Base-by-base conservation (phyloP, 2,888 invertebrate species). In the Cryptosula pallasiana region DNA sequence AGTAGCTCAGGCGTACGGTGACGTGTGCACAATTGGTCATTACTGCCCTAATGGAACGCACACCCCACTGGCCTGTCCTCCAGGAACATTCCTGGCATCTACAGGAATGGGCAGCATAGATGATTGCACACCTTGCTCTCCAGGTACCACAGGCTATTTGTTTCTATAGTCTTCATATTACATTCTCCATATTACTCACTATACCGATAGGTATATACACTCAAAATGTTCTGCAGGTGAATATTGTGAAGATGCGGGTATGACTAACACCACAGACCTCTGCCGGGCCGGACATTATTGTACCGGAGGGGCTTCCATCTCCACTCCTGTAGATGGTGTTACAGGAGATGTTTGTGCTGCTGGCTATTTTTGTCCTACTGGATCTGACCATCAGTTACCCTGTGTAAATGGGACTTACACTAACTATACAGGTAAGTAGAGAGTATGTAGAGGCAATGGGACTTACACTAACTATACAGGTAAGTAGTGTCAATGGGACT, bases 321-420 rank as follows among this genome's bases (percentile, higher is more conserved):
- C 76, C 35, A 70, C 78, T 5, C 81, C 81, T 20, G 76, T 75
- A 32, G 81, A 81, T 76, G 79, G 79, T 9, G 74, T 58, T 69
- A 79, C 80, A 71, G 80, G 80, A 76, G 73, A 35, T 35, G 25
- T 80, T 54, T 83, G 83, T 71, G 82, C 82, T 13, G 75, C 75
- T 0, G 83, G 82, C 0, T 80, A 80, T 23, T 80, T 78, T 73
- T 81, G 81, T 58, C 80, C 81, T 1, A 72, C 32, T 27, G 79
- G 79, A 13, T 81, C 81, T 1, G 73, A 77, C n/a, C 76, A 77
- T 20, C 78, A 80, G 71, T 69, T 75, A 23, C 78, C 75, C 77
- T 83, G 82, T 77, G 76, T 79, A 1, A 83, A 83, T 73, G 81
- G 82, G 3, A 83, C 82, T 27, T 83, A 79, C 78, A 81, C 81